These are phyloP conservation scores for Polymixis lichenea DNA, from an alignment of 2,888 invertebrate genomes.

Conservation along the genomic window DNA sequence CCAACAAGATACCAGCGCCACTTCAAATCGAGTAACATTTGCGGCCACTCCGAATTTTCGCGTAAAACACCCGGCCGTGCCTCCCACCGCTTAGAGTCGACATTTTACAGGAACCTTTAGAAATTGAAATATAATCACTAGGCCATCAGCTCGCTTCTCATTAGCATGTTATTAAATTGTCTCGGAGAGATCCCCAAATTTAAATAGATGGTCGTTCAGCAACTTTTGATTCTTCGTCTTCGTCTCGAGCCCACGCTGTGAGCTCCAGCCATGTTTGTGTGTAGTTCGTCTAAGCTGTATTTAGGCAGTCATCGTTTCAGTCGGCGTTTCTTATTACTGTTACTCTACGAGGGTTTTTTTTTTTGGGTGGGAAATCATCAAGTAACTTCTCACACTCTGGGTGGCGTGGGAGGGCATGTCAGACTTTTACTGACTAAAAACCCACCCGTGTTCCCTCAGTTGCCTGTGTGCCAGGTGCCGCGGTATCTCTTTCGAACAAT, in stretches of 20 bases:
- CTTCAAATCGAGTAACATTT: conserved; percentile 25
- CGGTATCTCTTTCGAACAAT: no score
- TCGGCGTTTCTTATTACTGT: conserved; percentile 55
- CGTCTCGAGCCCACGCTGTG: background rate
- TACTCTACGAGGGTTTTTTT: conserved; percentile 50
- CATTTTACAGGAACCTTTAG: conserved; percentile 31
- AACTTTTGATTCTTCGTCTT: background rate
- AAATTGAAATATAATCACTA: conserved; percentile 66
- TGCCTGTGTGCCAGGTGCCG: no score
- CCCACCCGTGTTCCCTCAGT: no score
- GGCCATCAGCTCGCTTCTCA: conserved; percentile 56
- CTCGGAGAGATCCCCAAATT: conserved; percentile 23
- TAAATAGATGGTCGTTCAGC: no score
- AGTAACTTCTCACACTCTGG: no score
- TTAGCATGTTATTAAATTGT: conserved; percentile 71
- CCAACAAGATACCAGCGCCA: conserved; percentile 34
- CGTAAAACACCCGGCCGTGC: conserved; percentile 33
- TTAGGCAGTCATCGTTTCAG: conserved; percentile 29
- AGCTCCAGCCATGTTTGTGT: conserved; percentile 33
- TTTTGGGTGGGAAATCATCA: no score
- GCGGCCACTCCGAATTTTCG: conserved; percentile 8
- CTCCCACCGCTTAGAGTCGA: background rate
- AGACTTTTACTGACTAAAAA: no score
- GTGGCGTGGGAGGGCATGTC: no score
- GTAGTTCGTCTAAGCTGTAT: conserved; percentile 46